Evolutionary conservation across 2,888 invertebrate species (phyloP).

Genomic region (Tethea ocularis): DNA sequence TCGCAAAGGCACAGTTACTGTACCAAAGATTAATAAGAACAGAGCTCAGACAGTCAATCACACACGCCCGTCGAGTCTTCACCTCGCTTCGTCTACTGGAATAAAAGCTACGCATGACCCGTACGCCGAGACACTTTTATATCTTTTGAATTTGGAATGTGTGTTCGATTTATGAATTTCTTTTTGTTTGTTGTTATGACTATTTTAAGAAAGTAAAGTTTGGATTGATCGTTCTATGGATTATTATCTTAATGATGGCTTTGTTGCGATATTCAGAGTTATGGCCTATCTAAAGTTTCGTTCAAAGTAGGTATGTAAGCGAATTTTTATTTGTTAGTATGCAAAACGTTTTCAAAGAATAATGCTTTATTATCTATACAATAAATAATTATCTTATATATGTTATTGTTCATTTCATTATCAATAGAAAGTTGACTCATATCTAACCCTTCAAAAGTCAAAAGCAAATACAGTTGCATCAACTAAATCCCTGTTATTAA

Average conservation of each 20-base stretch:
- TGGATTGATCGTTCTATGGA: background rate
- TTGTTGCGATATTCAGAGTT: background rate
- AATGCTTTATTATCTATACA: no score
- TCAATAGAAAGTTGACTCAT: background rate
- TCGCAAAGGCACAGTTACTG: background rate
- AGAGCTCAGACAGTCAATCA: slow-evolving; percentile 54
- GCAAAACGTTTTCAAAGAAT: no score
- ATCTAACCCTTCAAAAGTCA: slow-evolving; percentile 25
- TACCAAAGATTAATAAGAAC: background rate
- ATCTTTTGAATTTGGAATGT: slow-evolving; percentile 45
- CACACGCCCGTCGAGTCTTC: slow-evolving; percentile 50
- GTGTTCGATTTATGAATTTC: slow-evolving; percentile 8
- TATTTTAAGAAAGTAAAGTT: background rate
- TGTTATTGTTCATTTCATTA: no score
- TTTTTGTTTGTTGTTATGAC: background rate
- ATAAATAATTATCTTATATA: no score
- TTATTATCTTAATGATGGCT: background rate
- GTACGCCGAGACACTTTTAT: slow-evolving; percentile 50
- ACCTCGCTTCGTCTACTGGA: slow-evolving; percentile 66
- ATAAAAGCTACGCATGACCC: slow-evolving; percentile 67
- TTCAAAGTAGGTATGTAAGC: no score
- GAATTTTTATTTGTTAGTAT: no score
- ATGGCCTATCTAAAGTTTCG: no score
- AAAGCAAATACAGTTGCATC: slow-evolving; percentile 58
- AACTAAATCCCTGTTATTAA: slow-evolving; percentile 45